A percentile compares a stretch with the other conserved stretches of the same genome.
These are phyloP conservation scores for Phymatocera aterrima DNA, from an alignment of 2,888 invertebrate species.

Conservation along the genomic window DNA sequence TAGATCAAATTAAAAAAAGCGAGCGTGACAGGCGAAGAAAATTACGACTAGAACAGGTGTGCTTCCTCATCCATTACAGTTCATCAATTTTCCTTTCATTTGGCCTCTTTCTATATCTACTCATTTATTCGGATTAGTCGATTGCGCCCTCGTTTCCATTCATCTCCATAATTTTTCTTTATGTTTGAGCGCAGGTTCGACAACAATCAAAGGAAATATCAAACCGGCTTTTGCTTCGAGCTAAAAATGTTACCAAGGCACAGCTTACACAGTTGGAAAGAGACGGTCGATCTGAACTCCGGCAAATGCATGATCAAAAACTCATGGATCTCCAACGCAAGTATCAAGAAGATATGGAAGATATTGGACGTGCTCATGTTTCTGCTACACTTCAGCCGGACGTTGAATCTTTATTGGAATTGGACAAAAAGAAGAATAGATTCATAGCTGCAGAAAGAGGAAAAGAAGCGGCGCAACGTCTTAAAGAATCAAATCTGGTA, in stretches of 20 bases:
- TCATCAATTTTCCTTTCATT: not conserved
- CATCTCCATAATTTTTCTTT: conserved; percentile 47
- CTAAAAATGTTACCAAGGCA: conserved; percentile 76
- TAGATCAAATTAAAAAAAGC: conserved; percentile 76
- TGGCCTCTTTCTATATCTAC: conserved; percentile 44
- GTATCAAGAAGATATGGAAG: conserved; percentile 75
- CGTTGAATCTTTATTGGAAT: conserved; percentile 64
- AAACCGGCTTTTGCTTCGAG: conserved; percentile 76
- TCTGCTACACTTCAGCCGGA: conserved; percentile 73
- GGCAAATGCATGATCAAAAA: conserved; percentile 76
- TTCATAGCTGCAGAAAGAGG: conserved; percentile 72
- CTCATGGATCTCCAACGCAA: conserved; percentile 76
- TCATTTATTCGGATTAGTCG: too few relatives aligned
- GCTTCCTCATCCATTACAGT: conserved; percentile 40
- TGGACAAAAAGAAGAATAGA: conserved; percentile 62
- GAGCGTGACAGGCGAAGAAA: conserved; percentile 78
- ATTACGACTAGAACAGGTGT: conserved; percentile 80
- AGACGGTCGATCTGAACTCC: conserved; percentile 76
- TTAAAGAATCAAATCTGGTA: conserved; percentile 66
- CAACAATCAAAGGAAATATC: conserved; percentile 81
- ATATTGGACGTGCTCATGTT: conserved; percentile 76
- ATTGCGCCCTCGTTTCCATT: too few relatives aligned
- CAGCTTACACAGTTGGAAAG: conserved; percentile 76
- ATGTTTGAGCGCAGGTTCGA: conserved; percentile 76
- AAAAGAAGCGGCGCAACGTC: conserved; percentile 68